A percentile compares a stretch with the other conserved stretches of the same genome.
These are phyloP conservation scores for Rallus limicola DNA, from an alignment of 2,113 vertebrate genomes.

Conservation along the genomic window DNA sequence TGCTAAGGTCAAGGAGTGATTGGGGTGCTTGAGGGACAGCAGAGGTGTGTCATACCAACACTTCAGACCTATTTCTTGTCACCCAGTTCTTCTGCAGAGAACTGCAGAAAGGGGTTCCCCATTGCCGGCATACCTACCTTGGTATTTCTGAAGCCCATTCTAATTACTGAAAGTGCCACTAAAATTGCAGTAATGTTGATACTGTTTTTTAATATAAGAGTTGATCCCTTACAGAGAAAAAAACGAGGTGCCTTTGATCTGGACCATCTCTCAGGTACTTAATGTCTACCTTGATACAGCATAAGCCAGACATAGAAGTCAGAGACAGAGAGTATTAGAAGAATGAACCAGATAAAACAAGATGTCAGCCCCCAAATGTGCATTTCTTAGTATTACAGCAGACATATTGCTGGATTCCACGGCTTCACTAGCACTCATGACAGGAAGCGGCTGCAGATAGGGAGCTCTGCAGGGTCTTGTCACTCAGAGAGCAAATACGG, in stretches of 20 bases:
- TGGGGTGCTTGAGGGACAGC: background rate
- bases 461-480: conserved; percentile 31
- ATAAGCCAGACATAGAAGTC: background rate
- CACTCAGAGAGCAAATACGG: background rate
- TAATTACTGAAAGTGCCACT: background rate
- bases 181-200: background rate
- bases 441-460: background rate
- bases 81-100: background rate
- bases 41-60: background rate
- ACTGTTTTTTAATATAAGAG: background rate
- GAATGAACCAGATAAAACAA: conserved; percentile 29
- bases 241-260: background rate
- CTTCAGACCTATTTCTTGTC: background rate
- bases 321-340: conserved; percentile 10
- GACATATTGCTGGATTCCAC: conserved; percentile 19
- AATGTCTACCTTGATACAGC: background rate
- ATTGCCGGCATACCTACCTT: background rate
- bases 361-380: background rate
- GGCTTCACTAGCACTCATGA: background rate
- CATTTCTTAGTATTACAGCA: conserved; percentile 2
- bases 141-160: background rate
- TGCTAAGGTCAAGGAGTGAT: background rate
- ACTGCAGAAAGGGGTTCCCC: background rate
- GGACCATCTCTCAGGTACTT: background rate
- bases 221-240: background rate